phyloP scores from a whole-genome alignment of 2,888 invertebrate species.

The Xylophagus ater region DNA sequence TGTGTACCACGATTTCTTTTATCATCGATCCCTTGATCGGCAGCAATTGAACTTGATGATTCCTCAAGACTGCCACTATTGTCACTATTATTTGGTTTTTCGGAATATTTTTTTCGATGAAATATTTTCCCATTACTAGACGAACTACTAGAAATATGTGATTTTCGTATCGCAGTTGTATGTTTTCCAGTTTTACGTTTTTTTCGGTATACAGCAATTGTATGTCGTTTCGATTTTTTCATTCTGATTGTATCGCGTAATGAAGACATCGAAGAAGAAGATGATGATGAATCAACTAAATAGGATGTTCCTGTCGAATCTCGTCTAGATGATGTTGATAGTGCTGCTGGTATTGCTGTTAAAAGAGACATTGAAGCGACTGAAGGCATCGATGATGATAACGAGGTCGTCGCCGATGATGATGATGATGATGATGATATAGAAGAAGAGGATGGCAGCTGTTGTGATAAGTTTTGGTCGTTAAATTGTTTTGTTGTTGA shows the following conservation, averaged over 20 bases:
- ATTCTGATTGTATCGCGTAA: conserved; percentile 3
- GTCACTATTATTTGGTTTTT: neutral
- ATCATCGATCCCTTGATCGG: conserved; percentile 10
- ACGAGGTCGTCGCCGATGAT: conserved; percentile 1
- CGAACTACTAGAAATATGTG: neutral
- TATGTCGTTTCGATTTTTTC: conserved; percentile 14
- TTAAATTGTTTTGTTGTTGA: neutral
- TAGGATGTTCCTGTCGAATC: too few relatives aligned
- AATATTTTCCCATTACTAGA: conserved; percentile 2
- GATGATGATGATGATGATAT: conserved; percentile 5
- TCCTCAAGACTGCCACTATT: conserved; percentile 7
- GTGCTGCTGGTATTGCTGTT: neutral
- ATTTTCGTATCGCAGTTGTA: conserved; percentile 5
- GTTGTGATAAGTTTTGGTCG: neutral
- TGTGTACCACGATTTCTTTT: conserved; percentile 1
- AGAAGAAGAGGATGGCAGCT: conserved; percentile 1
- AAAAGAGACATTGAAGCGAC: neutral
- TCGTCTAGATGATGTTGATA: too few relatives aligned
- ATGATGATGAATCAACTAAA: too few relatives aligned
- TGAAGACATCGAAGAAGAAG: neutral
- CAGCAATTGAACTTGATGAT: conserved; percentile 5
- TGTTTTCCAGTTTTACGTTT: conserved; percentile 17
- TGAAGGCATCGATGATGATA: neutral
- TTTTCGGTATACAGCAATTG: conserved; percentile 10
- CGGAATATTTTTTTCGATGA: conserved; percentile 8